Evolutionary conservation across 2,113 vertebrate species (phyloP).

Genomic region (Silurus asotus): DNA sequence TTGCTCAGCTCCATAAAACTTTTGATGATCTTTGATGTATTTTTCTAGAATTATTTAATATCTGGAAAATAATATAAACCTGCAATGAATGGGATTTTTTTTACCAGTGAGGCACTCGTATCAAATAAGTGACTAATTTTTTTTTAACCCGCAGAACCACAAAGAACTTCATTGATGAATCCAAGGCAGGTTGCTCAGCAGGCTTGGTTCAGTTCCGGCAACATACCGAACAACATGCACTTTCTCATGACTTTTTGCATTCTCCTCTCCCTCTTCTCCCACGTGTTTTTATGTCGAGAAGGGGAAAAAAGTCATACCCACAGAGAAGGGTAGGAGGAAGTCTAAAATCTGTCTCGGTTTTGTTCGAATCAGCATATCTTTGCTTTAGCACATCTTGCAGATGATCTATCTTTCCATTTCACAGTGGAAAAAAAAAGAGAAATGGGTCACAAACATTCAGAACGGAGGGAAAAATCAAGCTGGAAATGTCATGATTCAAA

Average conservation of each 20-base stretch:
- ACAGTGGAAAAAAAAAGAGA: conserved; percentile 27
- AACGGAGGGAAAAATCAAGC: neutral
- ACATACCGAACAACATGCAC: neutral
- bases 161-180: neutral
- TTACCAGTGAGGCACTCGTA: too few species aligned
- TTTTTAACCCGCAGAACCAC: neutral
- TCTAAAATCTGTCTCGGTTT: conserved; percentile 17
- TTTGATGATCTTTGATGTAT: neutral
- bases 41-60: neutral
- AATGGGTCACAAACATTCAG: neutral
- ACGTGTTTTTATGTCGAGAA: neutral
- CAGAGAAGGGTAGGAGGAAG: conserved; percentile 40
- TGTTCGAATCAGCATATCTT: conserved; percentile 5
- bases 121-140: too few species aligned
- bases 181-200: neutral
- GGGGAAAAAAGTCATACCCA: conserved; percentile 52
- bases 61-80: neutral
- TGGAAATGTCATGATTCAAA: neutral
- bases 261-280: neutral
- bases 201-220: neutral
- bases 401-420: conserved; percentile 17
- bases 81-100: too few species aligned
- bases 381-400: conserved; percentile 48
- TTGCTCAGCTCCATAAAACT: too few species aligned
- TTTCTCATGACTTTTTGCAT: neutral